Evolutionary conservation across 2,797 vertebrate genomes (phyloP), one percentile per base, ranked within the genome.

Genomic region (Darevskia nairensis): DNA sequence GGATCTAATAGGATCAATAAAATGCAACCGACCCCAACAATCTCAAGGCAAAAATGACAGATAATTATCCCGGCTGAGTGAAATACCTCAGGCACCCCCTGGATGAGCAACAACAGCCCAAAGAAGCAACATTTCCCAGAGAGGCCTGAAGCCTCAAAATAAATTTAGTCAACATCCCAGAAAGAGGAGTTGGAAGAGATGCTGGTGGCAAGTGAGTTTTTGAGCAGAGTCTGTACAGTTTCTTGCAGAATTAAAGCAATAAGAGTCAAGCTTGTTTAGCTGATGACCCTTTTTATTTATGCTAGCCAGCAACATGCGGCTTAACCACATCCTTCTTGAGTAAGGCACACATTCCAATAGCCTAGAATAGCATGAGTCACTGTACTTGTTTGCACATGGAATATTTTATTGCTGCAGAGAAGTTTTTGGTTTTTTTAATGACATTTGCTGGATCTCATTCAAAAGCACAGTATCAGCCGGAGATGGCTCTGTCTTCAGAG

Each of bases 291-390:
- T 29, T 41, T 35, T 27, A 25, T 61, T 46, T 81, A 77, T 83
- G 85, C 81, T 23, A 87, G 32, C 5, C 32, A 86, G 27, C 41
- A 86, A 29, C 13, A 66, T 81, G 80, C 13, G 83, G 80, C 79
- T 46, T 78, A 85, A 85, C 71, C 23, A 76, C 82, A 86, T 85
- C 90, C 80, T 75, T 87, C 41, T 6, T 85, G 86, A 94, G 66
- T 71, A 64, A 90, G 82, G 76, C 55, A 10, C 61, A 3, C 3
- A 6, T 35, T 61, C 83, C 61, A 64, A 27, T 21, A 86, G 44
- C 29, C 69, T 66, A 84, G 66, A 74, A 85, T 11, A 46, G 71
- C 66, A 80, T 78, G 71, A 77, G 0, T 0, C 1, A 27, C 13
- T 5, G 19, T 59, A 87, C 8, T 81, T 76, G 23, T 41, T 76